Base-by-base conservation (phyloP, 1,140 invertebrate genomes). In the Lepidurus arcticus region DNA sequence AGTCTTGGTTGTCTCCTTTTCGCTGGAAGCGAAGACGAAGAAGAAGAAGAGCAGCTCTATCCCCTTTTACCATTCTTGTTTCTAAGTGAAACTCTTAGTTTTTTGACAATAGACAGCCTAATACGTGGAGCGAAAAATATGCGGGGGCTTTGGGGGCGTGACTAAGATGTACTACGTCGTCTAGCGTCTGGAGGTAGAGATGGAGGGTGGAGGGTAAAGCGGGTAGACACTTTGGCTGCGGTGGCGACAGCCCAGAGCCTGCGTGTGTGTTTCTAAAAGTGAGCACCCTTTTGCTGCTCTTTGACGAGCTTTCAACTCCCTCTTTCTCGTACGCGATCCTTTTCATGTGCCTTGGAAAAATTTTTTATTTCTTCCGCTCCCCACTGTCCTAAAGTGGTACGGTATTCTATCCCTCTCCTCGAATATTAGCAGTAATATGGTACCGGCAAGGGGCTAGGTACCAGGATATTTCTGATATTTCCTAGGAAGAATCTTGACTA, bases 71-170 rank as follows among this genome's bases (percentile, higher is more conserved):
- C 53, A 65, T 65, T 65, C 53, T 34, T 65, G 53, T 65, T 65
- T 65, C 21, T 65, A 65, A 65, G 53, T 65, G 53, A 21, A 65
- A 65, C n/a, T 65, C n/a, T 65, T 65, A 21, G 53, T 65, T 65
- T 65, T 65, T 7, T 65, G 53, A 65, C 53, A 65, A 65, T 21
- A 65, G 53, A 65, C 9, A 65, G 53, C 53, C 21, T 65, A 65
- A 65, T 65, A 21, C 21, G 53, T 65, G 53, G 21, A 7, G 53
- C 16, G 21, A 21, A 65, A 5, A 13, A n/a, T 65, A 21, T 10
- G 53, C 53, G 21, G 53, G 13, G 13, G 53, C 53, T 65, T 65
- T 65, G 53, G 53, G 53, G 53, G 53, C 13, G 53, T 3, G 53
- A 65, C 53, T 9, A 65, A 65, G 21, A 65, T 21, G 16, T 65